Evolutionary conservation across 2,888 invertebrate species (phyloP).

Genomic region (Sthenelais limicola): DNA sequence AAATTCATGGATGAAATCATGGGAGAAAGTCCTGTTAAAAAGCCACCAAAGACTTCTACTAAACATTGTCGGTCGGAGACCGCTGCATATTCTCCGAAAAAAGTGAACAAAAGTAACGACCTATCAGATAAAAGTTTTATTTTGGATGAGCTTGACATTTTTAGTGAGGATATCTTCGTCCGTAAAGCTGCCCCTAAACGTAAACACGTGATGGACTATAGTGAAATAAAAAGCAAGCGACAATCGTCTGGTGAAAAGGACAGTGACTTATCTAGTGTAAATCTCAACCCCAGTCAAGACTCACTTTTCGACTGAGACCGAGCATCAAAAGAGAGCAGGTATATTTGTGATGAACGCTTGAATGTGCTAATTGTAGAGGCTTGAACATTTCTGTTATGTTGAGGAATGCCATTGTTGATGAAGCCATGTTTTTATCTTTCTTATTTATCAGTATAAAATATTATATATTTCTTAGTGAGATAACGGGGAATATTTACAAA

Average conservation of each 20-base stretch:
- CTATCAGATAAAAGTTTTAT: background rate
- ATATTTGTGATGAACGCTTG: background rate
- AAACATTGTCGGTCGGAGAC: no score
- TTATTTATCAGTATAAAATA: background rate
- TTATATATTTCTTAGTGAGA: no score
- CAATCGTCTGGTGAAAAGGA: background rate
- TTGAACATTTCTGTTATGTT: no score
- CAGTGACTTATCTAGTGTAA: background rate
- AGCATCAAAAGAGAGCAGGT: no score
- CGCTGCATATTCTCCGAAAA: background rate
- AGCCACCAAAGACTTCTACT: no score
- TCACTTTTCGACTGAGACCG: no score
- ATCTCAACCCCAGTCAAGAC: background rate
- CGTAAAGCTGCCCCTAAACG: slow-evolving; percentile 22
- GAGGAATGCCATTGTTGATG: no score
- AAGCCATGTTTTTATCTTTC: background rate
- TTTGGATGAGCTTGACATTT: background rate
- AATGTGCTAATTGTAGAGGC: no score
- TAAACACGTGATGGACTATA: background rate
- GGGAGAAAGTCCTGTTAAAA: no score
- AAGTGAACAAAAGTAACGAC: background rate
- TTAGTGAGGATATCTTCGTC: background rate
- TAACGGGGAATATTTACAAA: no score
- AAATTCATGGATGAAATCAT: no score
- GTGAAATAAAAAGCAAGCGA: background rate